A percentile compares a stretch with the other conserved stretches of the same genome.
phyloP scores from a whole-genome alignment of 2,888 invertebrate species.

The Phymatocera aterrima region DNA sequence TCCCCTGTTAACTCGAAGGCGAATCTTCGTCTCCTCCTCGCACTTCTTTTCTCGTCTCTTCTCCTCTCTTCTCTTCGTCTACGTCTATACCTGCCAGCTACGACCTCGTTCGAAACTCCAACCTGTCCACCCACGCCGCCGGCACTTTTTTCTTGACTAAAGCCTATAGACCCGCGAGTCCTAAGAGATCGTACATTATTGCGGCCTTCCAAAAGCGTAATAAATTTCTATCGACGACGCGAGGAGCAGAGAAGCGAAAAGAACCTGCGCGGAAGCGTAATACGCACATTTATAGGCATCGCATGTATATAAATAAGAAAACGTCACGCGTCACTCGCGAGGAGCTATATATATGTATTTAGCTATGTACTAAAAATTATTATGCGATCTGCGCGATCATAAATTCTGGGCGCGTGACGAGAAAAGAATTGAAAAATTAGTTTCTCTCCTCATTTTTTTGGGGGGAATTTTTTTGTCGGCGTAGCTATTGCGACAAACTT shows the following conservation, averaged over 20 bases:
- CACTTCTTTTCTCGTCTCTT: background rate
- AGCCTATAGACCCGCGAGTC: background rate
- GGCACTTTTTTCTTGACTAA: background rate
- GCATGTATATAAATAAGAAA: background rate
- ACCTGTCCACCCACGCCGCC: slow-evolving; percentile 36
- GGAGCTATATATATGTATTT: background rate
- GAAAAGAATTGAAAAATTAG: too few species aligned
- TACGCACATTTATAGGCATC: slow-evolving; percentile 6
- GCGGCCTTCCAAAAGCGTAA: slow-evolving; percentile 32
- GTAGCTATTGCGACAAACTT: too few species aligned
- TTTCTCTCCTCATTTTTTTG: too few species aligned
- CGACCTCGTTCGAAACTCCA: slow-evolving; percentile 32
- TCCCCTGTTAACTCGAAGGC: background rate
- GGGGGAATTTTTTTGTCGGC: too few species aligned
- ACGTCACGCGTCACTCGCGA: background rate
- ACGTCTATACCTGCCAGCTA: background rate
- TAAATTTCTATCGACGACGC: slow-evolving; percentile 41
- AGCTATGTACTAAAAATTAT: too few species aligned
- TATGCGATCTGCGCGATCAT: too few species aligned
- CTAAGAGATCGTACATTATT: slow-evolving; percentile 28
- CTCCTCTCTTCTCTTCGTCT: background rate
- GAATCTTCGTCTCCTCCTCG: background rate
- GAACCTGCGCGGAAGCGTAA: slow-evolving; percentile 17
- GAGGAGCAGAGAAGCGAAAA: background rate
- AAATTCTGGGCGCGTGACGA: too few species aligned